Evolutionary conservation across 2,888 invertebrate species (phyloP), one percentile per base, ranked within the genome.

Genomic region (Drosophila mimica): DNA sequence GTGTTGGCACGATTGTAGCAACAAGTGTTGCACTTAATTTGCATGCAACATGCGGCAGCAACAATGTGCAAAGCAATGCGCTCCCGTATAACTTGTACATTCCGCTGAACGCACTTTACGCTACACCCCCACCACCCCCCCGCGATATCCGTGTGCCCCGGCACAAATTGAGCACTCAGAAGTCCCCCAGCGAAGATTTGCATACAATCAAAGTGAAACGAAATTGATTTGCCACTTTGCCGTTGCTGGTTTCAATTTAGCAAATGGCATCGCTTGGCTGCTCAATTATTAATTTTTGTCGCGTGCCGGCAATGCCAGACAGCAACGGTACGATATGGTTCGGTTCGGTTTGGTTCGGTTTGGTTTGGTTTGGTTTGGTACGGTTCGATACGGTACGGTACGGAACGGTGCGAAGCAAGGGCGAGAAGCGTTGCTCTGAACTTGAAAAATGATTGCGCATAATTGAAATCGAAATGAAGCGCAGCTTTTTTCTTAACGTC

Each of bases 271-370:
- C 70, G 68, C 76, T 62, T 68, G 56, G 53, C 70, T 61, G 75
- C 70, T 89, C 83, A 90, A 86, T 87, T 87, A 87, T 89, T 89
- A 87, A 87, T 87, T 87, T 87, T 83, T 83, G 89, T 90, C 89
- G 87, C 87, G 87, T 87, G 89, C 90, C 83, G 68, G 52, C 67
- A 76, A 54, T 63, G 63, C 67, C 67, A 69, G 63, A 52, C 51
- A 49, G 40, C 54, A 40, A 53, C 57, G 31, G 34, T 25, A 46
- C 46, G 25, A 25, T 46, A 8, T 15, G n/a, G 48, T 28, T 40
- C 20, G 38, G n/a, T 30, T 20, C 38, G 36, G 36, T 31, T 15
- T 9, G 20, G 31, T 52, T 13, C 15, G n/a, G 49, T n/a, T 17
- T 17, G 20, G 46, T 11, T 38, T 20, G 36, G 15, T 20, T 30